Evolutionary conservation across 2,113 vertebrate genomes (phyloP).

Genomic region (Charadrius vociferus): DNA sequence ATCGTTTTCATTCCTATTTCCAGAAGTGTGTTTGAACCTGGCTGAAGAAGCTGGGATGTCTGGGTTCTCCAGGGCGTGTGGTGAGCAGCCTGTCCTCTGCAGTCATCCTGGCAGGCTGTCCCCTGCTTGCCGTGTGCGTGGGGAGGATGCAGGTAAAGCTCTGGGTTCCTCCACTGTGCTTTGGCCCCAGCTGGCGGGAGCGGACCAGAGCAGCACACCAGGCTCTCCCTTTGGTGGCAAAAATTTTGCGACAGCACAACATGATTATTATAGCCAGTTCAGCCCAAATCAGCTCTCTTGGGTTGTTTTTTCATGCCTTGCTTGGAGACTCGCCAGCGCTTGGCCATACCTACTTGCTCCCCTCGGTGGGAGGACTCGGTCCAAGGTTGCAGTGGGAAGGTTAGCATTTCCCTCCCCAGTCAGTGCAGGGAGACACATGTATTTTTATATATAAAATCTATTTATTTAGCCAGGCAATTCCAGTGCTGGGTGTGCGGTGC

Average conservation of each 20-base stretch:
- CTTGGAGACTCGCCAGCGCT: not conserved
- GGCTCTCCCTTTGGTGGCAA: not conserved
- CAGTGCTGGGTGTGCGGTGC: not conserved
- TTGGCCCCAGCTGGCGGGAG: not conserved
- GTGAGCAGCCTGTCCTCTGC: not conserved
- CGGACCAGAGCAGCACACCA: not conserved
- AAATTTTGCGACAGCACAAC: not conserved
- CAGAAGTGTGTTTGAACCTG: not conserved
- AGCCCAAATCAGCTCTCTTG: fast-evolving
- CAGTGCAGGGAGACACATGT: not conserved
- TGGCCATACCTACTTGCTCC: not conserved
- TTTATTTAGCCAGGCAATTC: not conserved
- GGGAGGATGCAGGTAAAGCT: not conserved
- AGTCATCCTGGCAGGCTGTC: not conserved
- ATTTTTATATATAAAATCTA: not conserved
- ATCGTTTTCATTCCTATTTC: not conserved
- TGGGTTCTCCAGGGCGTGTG: not conserved
- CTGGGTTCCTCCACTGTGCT: not conserved
- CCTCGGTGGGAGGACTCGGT: too few species aligned
- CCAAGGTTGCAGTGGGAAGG: fast-evolving
- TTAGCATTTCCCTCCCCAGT: not conserved
- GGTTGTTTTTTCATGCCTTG: not conserved
- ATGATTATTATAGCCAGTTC: too few species aligned
- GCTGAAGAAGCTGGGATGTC: not conserved
- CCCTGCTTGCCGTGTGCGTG: not conserved